These are phyloP conservation scores for Hemibagrus guttatus DNA, from an alignment of 2,797 vertebrate genomes.

Conservation along the genomic window DNA sequence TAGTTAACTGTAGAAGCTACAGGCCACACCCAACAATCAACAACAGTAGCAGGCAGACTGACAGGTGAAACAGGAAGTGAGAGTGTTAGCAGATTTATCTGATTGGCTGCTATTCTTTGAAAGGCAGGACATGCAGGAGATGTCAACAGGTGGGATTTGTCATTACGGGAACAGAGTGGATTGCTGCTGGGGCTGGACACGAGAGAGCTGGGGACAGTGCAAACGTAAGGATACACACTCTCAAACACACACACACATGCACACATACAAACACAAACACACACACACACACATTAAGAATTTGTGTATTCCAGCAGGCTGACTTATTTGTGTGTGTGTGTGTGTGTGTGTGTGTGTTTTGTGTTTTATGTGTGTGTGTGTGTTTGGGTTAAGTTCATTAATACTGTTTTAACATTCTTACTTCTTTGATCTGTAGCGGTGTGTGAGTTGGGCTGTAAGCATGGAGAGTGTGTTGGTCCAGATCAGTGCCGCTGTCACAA, in stretches of 20 bases:
- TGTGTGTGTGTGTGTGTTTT: not conserved
- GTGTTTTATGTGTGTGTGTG: not conserved
- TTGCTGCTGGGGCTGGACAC: constrained; percentile 93
- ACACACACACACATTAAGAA: not conserved
- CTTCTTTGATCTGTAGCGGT: constrained; percentile 44
- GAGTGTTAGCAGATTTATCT: not conserved
- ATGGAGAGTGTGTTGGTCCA: constrained; percentile 85
- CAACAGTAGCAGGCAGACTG: not conserved
- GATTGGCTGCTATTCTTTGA: constrained; percentile 12
- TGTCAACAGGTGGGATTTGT: constrained; percentile 79
- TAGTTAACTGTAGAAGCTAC: not conserved
- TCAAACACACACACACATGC: constrained; percentile 10
- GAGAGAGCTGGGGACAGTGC: constrained; percentile 78
- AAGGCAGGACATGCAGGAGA: constrained; percentile 76
- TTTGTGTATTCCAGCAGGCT: not conserved
- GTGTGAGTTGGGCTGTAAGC: constrained; percentile 84
- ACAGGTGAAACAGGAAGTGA: not conserved
- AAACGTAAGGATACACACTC: constrained; percentile 78
- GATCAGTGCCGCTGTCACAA: constrained; percentile 87
- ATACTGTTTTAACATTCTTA: not conserved
- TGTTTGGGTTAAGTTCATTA: not conserved
- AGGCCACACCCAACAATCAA: not conserved
- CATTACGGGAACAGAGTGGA: constrained; percentile 82
- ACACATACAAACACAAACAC: constrained; percentile 11
- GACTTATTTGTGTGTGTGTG: not conserved